Conservation (phyloP, 2,797 vertebrate species). For the Sebastes steindachneri region DNA sequence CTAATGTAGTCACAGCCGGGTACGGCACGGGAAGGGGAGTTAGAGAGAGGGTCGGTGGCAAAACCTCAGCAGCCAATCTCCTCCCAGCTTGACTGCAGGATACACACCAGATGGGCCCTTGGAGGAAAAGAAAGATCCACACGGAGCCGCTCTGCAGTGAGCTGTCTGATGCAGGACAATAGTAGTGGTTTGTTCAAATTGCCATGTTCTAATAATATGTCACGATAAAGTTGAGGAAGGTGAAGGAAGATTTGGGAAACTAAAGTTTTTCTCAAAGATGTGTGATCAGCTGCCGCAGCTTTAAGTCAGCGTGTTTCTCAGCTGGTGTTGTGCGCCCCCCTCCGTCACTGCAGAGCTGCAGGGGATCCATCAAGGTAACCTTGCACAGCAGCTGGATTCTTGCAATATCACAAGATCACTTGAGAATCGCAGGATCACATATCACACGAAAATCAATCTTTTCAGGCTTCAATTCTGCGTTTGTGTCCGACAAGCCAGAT, state of each 20-base stretch:
- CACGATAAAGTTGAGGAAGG: not conserved
- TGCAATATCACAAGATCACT: no score
- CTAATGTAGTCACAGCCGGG: conserved; percentile 71
- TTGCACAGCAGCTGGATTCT: no score
- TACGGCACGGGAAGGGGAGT: conserved; percentile 36
- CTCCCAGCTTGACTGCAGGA: conserved; percentile 71
- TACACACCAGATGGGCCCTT: conserved; percentile 70
- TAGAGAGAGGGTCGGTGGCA: conserved; percentile 53
- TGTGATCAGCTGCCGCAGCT: not conserved
- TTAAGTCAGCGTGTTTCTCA: not conserved
- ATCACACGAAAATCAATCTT: no score
- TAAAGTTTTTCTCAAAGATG: not conserved
- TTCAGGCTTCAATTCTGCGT: no score
- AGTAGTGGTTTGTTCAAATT: not conserved
- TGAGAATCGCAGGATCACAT: no score
- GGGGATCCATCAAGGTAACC: not conserved
- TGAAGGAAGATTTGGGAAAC: not conserved
- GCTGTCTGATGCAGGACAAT: conserved; percentile 24
- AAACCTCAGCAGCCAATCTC: conserved; percentile 66
- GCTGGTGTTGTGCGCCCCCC: not conserved
- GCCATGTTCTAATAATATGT: not conserved
- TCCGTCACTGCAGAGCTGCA: not conserved
- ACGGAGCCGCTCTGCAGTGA: conserved; percentile 29
- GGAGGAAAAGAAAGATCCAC: conserved; percentile 42
- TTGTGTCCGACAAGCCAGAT: no score